A percentile compares a stretch with the other conserved stretches of the same genome.
Evolutionary conservation across 2,113 vertebrate genomes (phyloP).

Genomic region (Pelecanus crispus): DNA sequence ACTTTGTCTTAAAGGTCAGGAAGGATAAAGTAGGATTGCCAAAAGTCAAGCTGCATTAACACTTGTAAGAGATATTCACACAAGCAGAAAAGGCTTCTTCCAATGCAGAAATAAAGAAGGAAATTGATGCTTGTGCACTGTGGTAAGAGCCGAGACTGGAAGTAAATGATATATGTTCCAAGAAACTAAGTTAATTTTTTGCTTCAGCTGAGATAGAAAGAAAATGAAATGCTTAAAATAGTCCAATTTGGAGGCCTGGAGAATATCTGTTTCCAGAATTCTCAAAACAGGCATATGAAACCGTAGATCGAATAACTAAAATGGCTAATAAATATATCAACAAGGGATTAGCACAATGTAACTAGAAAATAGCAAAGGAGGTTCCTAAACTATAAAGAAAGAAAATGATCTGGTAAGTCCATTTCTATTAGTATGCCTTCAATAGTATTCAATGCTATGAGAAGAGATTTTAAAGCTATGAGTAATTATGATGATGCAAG

Average conservation of each 20-base stretch:
- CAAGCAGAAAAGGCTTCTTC: neutral
- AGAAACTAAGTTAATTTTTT: slow-evolving; percentile 4
- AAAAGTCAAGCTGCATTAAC: neutral
- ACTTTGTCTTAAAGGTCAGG: neutral
- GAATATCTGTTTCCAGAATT: neutral
- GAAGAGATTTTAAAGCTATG: neutral
- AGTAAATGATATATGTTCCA: neutral
- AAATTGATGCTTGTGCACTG: neutral
- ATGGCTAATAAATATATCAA: neutral
- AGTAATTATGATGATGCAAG: neutral
- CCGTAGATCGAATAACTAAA: neutral
- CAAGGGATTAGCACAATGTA: neutral
- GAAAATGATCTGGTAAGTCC: neutral
- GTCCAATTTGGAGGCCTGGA: neutral
- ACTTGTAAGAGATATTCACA: neutral
- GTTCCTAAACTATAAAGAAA: neutral
- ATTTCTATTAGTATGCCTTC: neutral
- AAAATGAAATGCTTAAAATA: slow-evolving; percentile 1
- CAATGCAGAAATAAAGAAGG: neutral
- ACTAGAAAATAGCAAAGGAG: neutral
- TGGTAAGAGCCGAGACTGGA: neutral
- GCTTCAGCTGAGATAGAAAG: slow-evolving; percentile 2
- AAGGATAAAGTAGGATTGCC: neutral
- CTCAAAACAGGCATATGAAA: neutral
- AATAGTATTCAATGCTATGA: neutral